Conservation (phyloP, 2,888 invertebrate genomes). For the Apoderus coryli region DNA sequence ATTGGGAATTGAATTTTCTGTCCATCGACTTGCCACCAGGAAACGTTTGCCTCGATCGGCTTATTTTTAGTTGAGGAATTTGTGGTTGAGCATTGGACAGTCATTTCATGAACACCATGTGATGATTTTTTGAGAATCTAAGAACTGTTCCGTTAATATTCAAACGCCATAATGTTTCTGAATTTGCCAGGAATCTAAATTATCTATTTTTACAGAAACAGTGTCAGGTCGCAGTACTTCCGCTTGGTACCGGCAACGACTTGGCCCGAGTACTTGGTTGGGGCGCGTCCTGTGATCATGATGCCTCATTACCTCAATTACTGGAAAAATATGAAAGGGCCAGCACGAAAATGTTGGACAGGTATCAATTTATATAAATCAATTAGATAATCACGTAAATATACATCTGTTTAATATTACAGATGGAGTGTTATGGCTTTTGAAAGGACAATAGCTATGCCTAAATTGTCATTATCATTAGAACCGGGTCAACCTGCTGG, state of each 20-base stretch:
- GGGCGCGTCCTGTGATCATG: conserved; percentile 94
- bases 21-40: no score
- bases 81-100: no score
- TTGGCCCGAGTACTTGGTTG: conserved; percentile 89
- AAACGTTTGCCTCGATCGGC: no score
- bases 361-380: conserved; percentile 13
- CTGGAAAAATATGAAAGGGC: conserved; percentile 91
- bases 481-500: conserved; percentile 36
- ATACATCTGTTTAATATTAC: background rate
- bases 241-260: conserved; percentile 93
- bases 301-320: conserved; percentile 80
- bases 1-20: no score
- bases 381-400: background rate
- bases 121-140: no score
- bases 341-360: conserved; percentile 94
- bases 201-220: conserved; percentile 59
- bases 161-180: no score
- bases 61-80: no score
- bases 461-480: conserved; percentile 33
- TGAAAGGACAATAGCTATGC: conserved; percentile 55
- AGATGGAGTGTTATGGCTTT: conserved; percentile 95
- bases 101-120: no score
- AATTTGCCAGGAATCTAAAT: no score
- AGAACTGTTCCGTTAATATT: no score
- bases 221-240: conserved; percentile 89